Evolutionary conservation across 2,797 vertebrate species (phyloP), one percentile per base, ranked within the genome.

Genomic region (Acestrorhynchus altus): DNA sequence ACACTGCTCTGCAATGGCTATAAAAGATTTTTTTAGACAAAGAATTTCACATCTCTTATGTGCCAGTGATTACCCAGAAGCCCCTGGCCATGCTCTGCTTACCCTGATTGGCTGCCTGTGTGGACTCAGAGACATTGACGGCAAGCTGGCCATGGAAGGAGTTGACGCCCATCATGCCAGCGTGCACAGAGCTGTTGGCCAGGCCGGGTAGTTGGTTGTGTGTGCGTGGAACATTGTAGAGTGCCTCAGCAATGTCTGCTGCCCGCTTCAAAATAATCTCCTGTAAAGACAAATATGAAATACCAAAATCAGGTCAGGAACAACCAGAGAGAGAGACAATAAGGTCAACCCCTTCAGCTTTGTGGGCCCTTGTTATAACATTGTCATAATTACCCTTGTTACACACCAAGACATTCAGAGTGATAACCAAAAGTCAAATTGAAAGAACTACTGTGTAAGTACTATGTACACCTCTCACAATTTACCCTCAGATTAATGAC

Each of bases 201-300:
- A 96, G 94, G 59, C 96, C 92, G 0, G 96, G 93, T 28, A 99
- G 95, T 92, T 99, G 98, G 92, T 95, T 95, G 91, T 99, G 98
- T 86, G 96, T 96, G 83, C 98, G 93, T 0, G 98, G 98, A 39
- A 98, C 97, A 1, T 94, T 99, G 93, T 99, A 99, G 28, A 99
- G 94, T 0, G 98, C 98, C 91, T 99, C 98, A 0, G 98, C 98
- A 0, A 99, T 99, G 90, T 99, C 97, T 0, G 98, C 97, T 0
- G 97, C 98, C 86, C 97, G 95, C 89, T 99, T 99, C 87, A 99
- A 91, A 87, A 98, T 98, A 84, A 99, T 98, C 90, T 99, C 98
- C 98, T 99, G 39, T 77, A 12, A 78, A 47, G 59, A 40, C 35
- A 77, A 68, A 61, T n/a, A n/a, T n/a, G n/a, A n/a, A n/a, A n/a